Conservation (phyloP, 2,113 vertebrate genomes). For the Clarias batrachus region DNA sequence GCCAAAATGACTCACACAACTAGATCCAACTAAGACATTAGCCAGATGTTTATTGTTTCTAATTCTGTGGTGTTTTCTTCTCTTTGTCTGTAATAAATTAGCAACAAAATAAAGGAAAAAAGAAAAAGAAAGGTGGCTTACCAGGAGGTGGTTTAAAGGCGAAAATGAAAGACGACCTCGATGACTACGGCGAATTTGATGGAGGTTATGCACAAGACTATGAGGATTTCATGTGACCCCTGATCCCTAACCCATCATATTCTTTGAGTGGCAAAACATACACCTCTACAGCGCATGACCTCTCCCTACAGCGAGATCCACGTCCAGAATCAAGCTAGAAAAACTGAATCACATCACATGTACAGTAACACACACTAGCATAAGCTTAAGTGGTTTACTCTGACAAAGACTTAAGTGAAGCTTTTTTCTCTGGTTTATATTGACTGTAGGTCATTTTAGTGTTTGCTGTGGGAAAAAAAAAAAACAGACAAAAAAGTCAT, state of each 20-base stretch:
- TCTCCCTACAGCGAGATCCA: slow-evolving; percentile 41
- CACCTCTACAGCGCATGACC: slow-evolving; percentile 50
- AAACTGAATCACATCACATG: slow-evolving; percentile 39
- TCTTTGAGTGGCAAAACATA: slow-evolving; percentile 34
- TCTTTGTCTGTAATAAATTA: slow-evolving; percentile 24
- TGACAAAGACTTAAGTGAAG: slow-evolving; percentile 24
- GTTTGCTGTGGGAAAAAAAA: slow-evolving; percentile 19
- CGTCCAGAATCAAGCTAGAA: slow-evolving; percentile 44
- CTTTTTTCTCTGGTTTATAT: slow-evolving; percentile 27
- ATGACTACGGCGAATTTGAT: slow-evolving; percentile 81
- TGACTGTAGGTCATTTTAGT: slow-evolving; percentile 21
- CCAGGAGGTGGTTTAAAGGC: slow-evolving; percentile 85
- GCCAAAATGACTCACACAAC: background rate
- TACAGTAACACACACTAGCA: slow-evolving; percentile 27
- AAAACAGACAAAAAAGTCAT: slow-evolving; percentile 4
- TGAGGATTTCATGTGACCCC: slow-evolving; percentile 89
- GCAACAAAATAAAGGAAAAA: slow-evolving; percentile 87
- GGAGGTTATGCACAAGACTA: slow-evolving; percentile 85
- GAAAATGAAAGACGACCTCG: slow-evolving; percentile 85
- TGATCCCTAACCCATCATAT: slow-evolving; percentile 27
- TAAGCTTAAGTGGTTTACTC: slow-evolving; percentile 39
- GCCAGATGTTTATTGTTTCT: background rate
- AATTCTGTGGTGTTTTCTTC: background rate
- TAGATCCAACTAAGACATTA: background rate
- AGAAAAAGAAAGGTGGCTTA: slow-evolving; percentile 83